Base-by-base conservation (phyloP, 2,113 vertebrate genomes). In the Phyllostomus discolor region DNA sequence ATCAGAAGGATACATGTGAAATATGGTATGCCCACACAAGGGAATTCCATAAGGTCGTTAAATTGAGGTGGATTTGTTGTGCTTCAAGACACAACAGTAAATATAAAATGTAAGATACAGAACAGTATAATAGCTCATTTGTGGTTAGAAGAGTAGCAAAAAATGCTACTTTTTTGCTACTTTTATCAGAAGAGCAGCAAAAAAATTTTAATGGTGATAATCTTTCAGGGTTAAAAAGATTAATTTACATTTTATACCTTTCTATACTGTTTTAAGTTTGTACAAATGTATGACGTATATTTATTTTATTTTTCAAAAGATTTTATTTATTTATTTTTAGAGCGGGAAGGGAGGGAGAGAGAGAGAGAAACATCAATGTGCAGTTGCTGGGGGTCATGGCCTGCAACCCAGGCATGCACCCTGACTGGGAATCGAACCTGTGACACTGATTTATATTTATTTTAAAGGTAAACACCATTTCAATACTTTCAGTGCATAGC, bases 301-400 rank as follows among this genome's bases (percentile, higher is more conserved):
- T 85, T 88, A 94, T 31, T 75, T 91, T 54, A 90, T 88, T 91
- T 31, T 75, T 91, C 46, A 90, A 90, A 87, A 41, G 38, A 41
- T 41, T 41, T 41, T 41, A 41, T 41, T 41, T 41, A 41, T 41
- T 41, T 4, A 41, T 41, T 41, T 41, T 41, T 41, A 41, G 38
- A 41, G 38, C 3, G 38, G 4, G 38, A 41, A 41, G 38, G 38
- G 38, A 41, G 38, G 38, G 38, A 41, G 38, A 41, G 38, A 41
- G 4, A 41, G 38, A 41, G 38, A 41, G 38, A 41, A 41, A 41
- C 38, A 41, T 41, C 38, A 41, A 41, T 41, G 38, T 41, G 38
- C 4, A 4, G 38, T 41, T 41, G 38, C 38, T 41, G 38, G 38
- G 38, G 38, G 38, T 41, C 38, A 41, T 41, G 38, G 38, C 38